Evolutionary conservation across 2,888 invertebrate genomes (phyloP), one percentile per base, ranked within the genome.

Genomic region (Lithophane ornitopus): DNA sequence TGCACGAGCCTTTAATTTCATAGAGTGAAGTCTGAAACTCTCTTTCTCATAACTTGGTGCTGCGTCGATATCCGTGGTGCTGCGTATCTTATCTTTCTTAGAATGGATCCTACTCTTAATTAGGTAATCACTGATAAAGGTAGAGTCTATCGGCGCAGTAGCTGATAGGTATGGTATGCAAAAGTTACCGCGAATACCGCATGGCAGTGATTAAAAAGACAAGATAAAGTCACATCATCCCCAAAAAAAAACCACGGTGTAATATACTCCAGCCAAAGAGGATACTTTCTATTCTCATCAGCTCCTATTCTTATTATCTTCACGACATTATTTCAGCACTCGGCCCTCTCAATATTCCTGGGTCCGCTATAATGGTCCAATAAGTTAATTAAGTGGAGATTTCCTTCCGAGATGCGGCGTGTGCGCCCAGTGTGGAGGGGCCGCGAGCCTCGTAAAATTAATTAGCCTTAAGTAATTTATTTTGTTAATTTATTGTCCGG

Each of bases 381-480:
- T 93, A 93, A 93, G 85, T 93, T 93, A 92, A 93, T 93, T 93
- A 93, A 92, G 90, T 89, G 85, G 88, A 90, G 88, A 92, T 91
- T 92, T 93, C 92, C 92, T 85, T 61, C 74, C 78, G 77, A 76
- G 72, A 69, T 67, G 78, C 70, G 77, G 68, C 71, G n/a, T 70
- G 62, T 71, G 72, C 77, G 68, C 74, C 58, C 86, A 84, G 63
- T 81, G 81, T 85, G 61, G 85, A 88, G 67, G 87, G 76, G 85
- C 78, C 78, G 81, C 85, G 84, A 66, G 84, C 69, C 79, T 86
- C 88, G 85, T 90, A 86, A 91, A 91, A 89, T 88, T 88, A 89
- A 90, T 90, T 90, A 86, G 76, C 49, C 79, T 77, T 83, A 86
- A 89, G 89, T 89, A 87, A 90, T 90, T 87, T 88, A 88, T 88